Conservation (phyloP, 2,888 invertebrate genomes). For the Nymphalis polychloros region DNA sequence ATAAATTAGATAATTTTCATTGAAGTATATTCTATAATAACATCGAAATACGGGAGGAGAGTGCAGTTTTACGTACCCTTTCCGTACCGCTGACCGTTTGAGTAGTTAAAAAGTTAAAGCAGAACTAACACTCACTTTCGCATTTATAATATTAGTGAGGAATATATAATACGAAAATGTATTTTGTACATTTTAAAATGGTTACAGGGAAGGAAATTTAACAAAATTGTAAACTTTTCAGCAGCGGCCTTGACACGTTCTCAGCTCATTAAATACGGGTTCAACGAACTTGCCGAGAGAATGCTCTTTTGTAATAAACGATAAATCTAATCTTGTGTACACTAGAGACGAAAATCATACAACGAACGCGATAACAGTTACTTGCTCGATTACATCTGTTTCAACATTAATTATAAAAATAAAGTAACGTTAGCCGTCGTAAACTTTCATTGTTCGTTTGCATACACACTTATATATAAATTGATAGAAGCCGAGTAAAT, state of each 20-base stretch:
- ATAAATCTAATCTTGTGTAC: constrained; percentile 20
- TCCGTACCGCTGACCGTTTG: too few relatives aligned
- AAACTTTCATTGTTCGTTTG: too few relatives aligned
- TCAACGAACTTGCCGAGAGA: constrained; percentile 21
- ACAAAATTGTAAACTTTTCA: background rate
- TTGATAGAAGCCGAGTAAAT: too few relatives aligned
- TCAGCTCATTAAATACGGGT: constrained; percentile 40
- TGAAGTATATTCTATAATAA: too few relatives aligned
- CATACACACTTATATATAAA: too few relatives aligned
- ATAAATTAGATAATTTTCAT: too few relatives aligned
- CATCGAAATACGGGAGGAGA: too few relatives aligned
- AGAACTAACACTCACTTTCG: too few relatives aligned
- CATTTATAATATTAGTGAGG: too few relatives aligned
- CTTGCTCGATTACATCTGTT: constrained; percentile 11
- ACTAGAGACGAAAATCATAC: constrained; percentile 21
- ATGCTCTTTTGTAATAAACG: constrained; percentile 13
- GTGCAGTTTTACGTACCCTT: too few relatives aligned
- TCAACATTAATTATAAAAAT: constrained; percentile 9
- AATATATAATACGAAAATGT: too few relatives aligned
- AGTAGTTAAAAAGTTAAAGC: too few relatives aligned
- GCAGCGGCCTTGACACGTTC: constrained; percentile 68
- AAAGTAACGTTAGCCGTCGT: background rate
- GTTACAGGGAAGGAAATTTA: background rate
- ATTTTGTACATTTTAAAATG: background rate
- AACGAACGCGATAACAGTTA: constrained; percentile 18